Evolutionary conservation across 2,113 vertebrate species (phyloP), one percentile per base, ranked within the genome.

Genomic region (Capreolus pygargus): DNA sequence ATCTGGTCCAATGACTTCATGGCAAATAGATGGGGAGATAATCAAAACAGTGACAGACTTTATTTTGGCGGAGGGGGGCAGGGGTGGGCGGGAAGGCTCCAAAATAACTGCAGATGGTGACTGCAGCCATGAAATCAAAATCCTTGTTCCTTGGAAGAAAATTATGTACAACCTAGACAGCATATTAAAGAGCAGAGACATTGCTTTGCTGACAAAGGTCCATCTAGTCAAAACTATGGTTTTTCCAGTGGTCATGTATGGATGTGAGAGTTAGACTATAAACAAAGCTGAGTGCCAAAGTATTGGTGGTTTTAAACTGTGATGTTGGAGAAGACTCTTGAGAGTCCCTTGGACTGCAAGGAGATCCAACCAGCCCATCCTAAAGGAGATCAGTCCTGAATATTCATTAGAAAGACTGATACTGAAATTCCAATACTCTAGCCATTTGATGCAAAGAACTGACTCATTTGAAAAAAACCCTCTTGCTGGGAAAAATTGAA

Each of bases 1-100:
- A 36, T 70, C 4, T 36, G 2, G 2, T 23, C 19, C 17, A 9
- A 23, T 70, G n/a, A 70, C 64, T 36, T 70, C n/a, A 36, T 36
- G n/a, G n/a, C 19, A 70, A 36, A 36, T 21, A 70, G 64, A 70
- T 70, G 64, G 19, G n/a, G 64, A 36, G 36, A 70, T 70, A 70
- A 36, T 21, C 17, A 17, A 36, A 70, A 36, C 19, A 70, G 19
- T 36, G 64, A 36, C 19, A 70, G n/a, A 70, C 64, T 67, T 36
- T 6, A 12, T 67, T 67, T 70, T 36, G 2, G 0, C 33, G 2
- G 47, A 12, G 47, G 47, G 12, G 47, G 47, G 12, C 0, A 2
- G 47, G 47, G 11, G 47, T 13, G 47, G 47, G 47, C 2, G 47
- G 47, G 12, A 50, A 50, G 1, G 0, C 33, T n/a, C 61, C 61